phyloP scores from a whole-genome alignment of 1,140 invertebrate species.

The Pachypeltis micranthus region DNA sequence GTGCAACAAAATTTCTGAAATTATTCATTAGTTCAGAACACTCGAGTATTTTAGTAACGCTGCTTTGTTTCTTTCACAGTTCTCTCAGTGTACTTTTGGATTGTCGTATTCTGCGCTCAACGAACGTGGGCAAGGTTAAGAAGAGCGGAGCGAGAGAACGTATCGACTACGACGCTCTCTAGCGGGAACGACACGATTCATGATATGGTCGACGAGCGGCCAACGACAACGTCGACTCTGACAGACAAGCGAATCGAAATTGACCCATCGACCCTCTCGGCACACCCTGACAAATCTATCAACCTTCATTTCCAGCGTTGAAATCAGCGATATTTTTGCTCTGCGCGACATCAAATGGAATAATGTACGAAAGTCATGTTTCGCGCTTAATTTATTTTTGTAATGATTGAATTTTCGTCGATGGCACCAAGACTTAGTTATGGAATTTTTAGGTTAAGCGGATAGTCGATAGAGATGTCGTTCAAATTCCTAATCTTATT shows the following conservation, averaged over 20 bases:
- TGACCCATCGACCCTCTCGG: background rate
- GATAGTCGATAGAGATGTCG: too few relatives aligned
- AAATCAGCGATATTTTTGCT: too few relatives aligned
- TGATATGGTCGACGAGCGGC: constrained; percentile 2
- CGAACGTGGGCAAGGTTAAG: constrained; percentile 21
- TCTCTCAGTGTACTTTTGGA: constrained; percentile 24
- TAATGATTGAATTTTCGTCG: too few relatives aligned
- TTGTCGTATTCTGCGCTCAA: constrained; percentile 25
- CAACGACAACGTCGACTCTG: background rate
- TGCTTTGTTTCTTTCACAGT: constrained; percentile 14
- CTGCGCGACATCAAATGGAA: too few relatives aligned
- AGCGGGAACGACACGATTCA: constrained; percentile 16
- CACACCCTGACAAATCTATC: background rate
- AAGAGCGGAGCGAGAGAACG: constrained; percentile 19
- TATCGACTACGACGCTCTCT: constrained; percentile 13
- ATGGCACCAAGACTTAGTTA: too few relatives aligned
- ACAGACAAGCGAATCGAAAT: background rate
- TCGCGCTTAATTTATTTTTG: too few relatives aligned
- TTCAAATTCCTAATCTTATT: too few relatives aligned
- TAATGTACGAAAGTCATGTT: too few relatives aligned
- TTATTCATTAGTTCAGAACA: too few relatives aligned
- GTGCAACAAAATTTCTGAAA: too few relatives aligned
- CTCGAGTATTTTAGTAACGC: too few relatives aligned
- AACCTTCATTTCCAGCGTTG: background rate
- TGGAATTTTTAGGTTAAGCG: too few relatives aligned